These are phyloP conservation scores for Chunga burmeisteri DNA, from an alignment of 2,113 vertebrate genomes.

Conservation along the genomic window DNA sequence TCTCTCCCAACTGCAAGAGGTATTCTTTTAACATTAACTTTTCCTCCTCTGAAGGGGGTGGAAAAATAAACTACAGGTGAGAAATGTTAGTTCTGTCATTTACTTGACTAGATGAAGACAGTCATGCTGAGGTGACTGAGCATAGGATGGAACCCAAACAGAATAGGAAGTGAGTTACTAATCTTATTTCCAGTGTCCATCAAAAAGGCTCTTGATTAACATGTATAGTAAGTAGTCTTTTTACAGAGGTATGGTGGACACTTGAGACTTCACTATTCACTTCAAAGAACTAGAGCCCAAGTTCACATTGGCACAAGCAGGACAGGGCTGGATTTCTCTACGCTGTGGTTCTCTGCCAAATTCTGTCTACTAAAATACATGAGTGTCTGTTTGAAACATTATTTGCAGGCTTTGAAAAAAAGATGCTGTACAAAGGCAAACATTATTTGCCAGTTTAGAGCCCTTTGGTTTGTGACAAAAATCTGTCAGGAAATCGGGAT, in stretches of 20 bases:
- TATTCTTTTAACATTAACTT: neutral
- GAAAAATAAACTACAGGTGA: neutral
- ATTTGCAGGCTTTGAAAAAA: neutral
- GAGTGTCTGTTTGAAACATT: neutral
- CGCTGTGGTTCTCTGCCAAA: neutral
- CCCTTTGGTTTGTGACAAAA: neutral
- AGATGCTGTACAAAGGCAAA: neutral
- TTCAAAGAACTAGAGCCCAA: neutral
- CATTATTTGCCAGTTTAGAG: neutral
- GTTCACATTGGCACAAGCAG: neutral
- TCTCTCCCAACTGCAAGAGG: neutral
- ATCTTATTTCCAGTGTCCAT: neutral
- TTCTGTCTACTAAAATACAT: neutral
- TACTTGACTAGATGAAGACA: neutral
- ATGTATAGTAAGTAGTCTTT: neutral
- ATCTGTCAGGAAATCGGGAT: neutral
- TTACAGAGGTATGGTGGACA: neutral
- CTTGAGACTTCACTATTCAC: neutral
- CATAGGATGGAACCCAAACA: neutral
- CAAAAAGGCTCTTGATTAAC: conserved; percentile 29
- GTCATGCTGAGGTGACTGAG: neutral
- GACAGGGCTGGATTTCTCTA: neutral
- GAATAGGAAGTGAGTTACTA: neutral
- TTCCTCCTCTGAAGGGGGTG: neutral
- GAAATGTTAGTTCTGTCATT: neutral